Evolutionary conservation across 1,140 invertebrate genomes (phyloP), one percentile per base, ranked within the genome.

Genomic region (Holotrichia oblita): DNA sequence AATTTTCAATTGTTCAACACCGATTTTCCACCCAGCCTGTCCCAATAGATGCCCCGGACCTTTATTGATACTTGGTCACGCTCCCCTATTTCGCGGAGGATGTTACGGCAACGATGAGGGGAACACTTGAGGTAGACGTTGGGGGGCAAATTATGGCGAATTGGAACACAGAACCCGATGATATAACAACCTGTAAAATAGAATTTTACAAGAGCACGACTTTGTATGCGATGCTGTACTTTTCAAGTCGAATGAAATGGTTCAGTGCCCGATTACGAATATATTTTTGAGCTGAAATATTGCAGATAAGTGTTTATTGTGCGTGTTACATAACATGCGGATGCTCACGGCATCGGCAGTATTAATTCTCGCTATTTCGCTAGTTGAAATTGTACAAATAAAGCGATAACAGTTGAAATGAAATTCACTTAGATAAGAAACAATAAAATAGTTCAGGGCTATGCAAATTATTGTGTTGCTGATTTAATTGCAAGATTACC

Each of bases 181-280:
- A 0, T 48, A 48, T 48, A 48, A 48, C 44, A n/a, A 10, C 44
- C 12, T n/a, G 44, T 48, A 48, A 48, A 48, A 48, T 48, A 48
- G 44, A n/a, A n/a, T n/a, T 10, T 48, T 48, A 48, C 44, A 48
- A 48, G 44, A 14, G 44, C 44, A 48, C n/a, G 44, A 48, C 12
- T 48, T 12, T n/a, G 44, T 14, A 14, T 48, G 44, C 44, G n/a
- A 14, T n/a, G 44, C 44, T n/a, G n/a, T n/a, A 48, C n/a, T 14
- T 48, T 48, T 48, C 44, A 48, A 48, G 44, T n/a, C n/a, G 12
- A 14, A 48, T 48, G 44, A 48, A 48, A n/a, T 48, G 44, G 44
- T 48, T 6, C 40, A 41, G 40, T 4, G 10, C 40, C 44, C 12
- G 44, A 48, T 3, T 48, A 6, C n/a, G 44, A 10, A n/a, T 8